phyloP scores from a whole-genome alignment of 2,113 vertebrate species.

The Otis tarda region DNA sequence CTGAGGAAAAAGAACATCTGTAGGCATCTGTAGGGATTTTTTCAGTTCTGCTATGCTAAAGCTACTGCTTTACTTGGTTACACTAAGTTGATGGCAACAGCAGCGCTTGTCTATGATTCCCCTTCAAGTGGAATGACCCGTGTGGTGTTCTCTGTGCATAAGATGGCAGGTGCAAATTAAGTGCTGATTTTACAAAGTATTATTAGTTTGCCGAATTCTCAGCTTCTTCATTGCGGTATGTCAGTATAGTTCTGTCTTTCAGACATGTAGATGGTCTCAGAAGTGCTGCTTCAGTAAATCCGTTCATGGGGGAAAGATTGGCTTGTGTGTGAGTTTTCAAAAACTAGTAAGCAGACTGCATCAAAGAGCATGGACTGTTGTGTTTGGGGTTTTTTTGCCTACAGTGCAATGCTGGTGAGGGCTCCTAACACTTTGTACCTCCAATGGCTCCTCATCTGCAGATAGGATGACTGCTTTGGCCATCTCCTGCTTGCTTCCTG shows the following conservation, averaged over 20 bases:
- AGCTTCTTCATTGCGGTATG: not conserved
- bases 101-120: not conserved
- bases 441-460: not conserved
- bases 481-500: not conserved
- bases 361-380: not conserved
- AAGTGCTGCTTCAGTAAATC: not conserved
- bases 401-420: not conserved
- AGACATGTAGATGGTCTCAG: not conserved
- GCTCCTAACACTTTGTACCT: not conserved
- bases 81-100: not conserved
- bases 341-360: not conserved
- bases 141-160: not conserved
- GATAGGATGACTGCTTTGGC: not conserved
- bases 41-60: not conserved
- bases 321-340: not conserved
- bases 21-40: not conserved
- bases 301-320: not conserved
- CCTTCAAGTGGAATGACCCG: not conserved
- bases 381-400: not conserved
- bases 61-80: not conserved
- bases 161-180: not conserved
- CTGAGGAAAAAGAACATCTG: not conserved
- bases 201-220: not conserved
- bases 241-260: not conserved
- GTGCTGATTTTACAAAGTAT: not conserved